A percentile compares a stretch with the other conserved stretches of the same genome.
These are phyloP conservation scores for Porphyrio hochstetteri DNA, from an alignment of 2,113 vertebrate genomes.

Conservation along the genomic window DNA sequence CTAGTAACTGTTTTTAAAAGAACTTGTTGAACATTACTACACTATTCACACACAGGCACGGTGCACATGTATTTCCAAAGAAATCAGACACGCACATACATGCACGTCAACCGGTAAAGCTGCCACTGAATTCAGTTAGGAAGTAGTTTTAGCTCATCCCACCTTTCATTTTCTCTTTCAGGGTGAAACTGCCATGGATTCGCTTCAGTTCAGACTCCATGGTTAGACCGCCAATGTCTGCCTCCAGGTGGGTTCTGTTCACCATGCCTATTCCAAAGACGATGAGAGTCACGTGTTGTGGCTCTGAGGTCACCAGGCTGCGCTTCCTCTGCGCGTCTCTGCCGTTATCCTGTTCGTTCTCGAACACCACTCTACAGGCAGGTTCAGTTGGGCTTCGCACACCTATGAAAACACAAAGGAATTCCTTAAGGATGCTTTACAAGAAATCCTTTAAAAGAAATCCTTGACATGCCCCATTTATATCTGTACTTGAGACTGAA, in stretches of 20 bases:
- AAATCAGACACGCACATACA: background rate
- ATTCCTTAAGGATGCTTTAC: background rate
- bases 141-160: background rate
- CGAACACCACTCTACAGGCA: conserved; percentile 88
- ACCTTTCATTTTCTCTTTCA: conserved; percentile 99
- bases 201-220: conserved; percentile 98
- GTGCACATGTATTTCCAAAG: background rate
- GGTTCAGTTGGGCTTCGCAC: conserved; percentile 87
- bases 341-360: conserved; percentile 88
- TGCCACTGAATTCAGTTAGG: background rate
- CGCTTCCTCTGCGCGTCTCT: conserved; percentile 83
- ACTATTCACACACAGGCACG: too few relatives aligned
- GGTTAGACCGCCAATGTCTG: conserved; percentile 95
- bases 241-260: conserved; percentile 95
- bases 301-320: conserved; percentile 88
- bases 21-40: background rate
- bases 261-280: conserved; percentile 98
- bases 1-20: background rate
- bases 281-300: conserved; percentile 94
- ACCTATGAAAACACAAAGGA: conserved; percentile 38
- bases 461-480: background rate
- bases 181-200: conserved; percentile 96
- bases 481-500: background rate
- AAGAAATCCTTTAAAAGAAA: background rate
- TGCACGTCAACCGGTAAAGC: fast-evolving